Evolutionary conservation across 2,113 vertebrate species (phyloP).

Genomic region (Camelus bactrianus): DNA sequence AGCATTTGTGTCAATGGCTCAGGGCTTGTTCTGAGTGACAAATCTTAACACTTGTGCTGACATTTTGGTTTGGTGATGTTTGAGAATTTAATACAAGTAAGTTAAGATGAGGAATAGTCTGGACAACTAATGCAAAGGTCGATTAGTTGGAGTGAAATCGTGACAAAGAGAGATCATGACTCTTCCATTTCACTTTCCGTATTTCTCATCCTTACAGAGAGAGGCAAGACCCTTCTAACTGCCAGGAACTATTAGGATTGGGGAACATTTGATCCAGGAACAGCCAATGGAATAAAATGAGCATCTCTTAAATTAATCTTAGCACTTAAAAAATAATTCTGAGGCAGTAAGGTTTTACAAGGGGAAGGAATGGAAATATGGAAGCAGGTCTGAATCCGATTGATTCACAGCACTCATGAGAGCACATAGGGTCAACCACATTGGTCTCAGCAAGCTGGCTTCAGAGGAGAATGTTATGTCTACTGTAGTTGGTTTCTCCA

Average conservation of each 20-base stretch:
- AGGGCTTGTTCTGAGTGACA: not conserved
- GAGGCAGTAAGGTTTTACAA: not conserved
- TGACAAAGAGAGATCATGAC: not conserved
- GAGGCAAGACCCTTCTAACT: not conserved
- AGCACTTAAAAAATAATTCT: not conserved
- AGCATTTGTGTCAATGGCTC: not conserved
- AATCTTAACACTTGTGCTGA: not conserved
- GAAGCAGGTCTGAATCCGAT: not conserved
- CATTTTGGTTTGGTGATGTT: not conserved
- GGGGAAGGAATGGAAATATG: not conserved
- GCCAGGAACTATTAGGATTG: not conserved
- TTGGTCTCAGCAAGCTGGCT: not conserved
- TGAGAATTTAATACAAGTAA: not conserved
- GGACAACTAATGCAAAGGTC: not conserved
- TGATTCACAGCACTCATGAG: not conserved
- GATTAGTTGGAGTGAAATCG: constrained; percentile 16
- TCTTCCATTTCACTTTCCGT: not conserved
- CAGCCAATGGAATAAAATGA: not conserved
- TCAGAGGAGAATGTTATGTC: not conserved
- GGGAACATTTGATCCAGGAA: not conserved
- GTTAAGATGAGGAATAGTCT: not conserved
- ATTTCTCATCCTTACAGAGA: not conserved
- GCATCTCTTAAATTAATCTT: not conserved
- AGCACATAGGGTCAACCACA: not conserved
- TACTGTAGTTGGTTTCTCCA: not conserved